Evolutionary conservation across 2,888 invertebrate genomes (phyloP).

Genomic region (Tinea trinotella): DNA sequence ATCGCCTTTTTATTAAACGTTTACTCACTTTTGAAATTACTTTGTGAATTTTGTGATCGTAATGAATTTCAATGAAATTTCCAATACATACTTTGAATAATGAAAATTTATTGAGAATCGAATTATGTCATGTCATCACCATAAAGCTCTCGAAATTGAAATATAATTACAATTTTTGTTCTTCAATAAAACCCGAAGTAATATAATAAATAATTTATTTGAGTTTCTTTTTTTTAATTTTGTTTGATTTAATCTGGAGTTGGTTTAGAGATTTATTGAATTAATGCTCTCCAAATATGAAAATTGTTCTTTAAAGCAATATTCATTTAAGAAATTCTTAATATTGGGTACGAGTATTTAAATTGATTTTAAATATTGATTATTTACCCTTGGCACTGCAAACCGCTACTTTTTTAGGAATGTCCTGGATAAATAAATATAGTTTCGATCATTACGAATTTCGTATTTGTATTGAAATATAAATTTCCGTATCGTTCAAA

Average conservation of each 20-base stretch:
- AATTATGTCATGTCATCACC: background rate
- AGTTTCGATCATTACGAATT: too few relatives aligned
- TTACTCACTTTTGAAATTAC: constrained; percentile 2
- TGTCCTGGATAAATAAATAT: too few relatives aligned
- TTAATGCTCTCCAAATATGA: background rate
- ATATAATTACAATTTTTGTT: background rate
- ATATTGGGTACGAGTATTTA: too few relatives aligned
- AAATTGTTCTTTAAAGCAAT: too few relatives aligned
- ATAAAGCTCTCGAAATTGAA: background rate
- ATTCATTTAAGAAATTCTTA: too few relatives aligned
- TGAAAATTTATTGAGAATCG: constrained; percentile 2
- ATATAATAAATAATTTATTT: background rate
- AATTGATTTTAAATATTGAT: too few relatives aligned
- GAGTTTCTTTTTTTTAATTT: background rate
- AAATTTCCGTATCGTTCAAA: too few relatives aligned
- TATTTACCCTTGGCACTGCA: too few relatives aligned
- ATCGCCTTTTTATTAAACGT: background rate
- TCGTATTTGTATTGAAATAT: too few relatives aligned
- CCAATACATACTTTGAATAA: constrained; percentile 5
- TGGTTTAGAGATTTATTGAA: background rate
- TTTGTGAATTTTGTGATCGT: constrained; percentile 3
- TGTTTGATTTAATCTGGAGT: background rate
- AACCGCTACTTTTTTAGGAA: too few relatives aligned
- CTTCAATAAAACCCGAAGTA: background rate
- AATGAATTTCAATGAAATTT: constrained; percentile 7